Conservation (phyloP, 1,140 invertebrate species). For the Nephotettix cincticeps region DNA sequence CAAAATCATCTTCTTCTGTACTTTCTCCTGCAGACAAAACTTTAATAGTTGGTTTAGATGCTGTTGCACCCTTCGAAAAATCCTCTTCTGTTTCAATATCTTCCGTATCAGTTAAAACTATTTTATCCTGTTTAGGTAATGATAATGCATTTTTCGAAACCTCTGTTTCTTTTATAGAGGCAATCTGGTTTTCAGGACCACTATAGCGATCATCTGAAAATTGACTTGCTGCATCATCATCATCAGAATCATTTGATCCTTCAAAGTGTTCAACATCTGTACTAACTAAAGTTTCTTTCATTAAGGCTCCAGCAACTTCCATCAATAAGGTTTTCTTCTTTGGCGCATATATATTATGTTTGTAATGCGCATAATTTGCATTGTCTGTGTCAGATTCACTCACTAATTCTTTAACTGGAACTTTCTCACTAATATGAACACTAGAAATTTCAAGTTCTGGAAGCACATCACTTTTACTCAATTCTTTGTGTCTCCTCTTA, state of each 20-base stretch:
- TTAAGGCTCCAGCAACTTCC: slow-evolving; percentile 13
- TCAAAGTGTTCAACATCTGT: slow-evolving; percentile 31
- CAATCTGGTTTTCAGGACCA: background rate
- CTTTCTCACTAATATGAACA: slow-evolving; percentile 9
- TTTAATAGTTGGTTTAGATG: background rate
- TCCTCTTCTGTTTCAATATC: slow-evolving; percentile 35
- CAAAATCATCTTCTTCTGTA: slow-evolving; percentile 36
- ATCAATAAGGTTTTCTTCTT: slow-evolving; percentile 6
- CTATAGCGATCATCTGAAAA: background rate
- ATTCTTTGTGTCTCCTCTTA: background rate
- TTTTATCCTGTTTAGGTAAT: slow-evolving; percentile 4
- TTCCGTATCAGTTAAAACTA: slow-evolving; percentile 31
- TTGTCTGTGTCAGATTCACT: slow-evolving; percentile 18
- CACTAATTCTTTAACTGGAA: background rate
- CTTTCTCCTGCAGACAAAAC: slow-evolving; percentile 8
- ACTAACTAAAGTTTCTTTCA: slow-evolving; percentile 11
- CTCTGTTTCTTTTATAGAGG: background rate
- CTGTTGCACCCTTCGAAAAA: background rate
- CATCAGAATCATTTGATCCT: slow-evolving; percentile 11
- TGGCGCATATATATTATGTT: background rate
- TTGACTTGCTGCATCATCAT: slow-evolving; percentile 8
- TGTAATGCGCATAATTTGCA: background rate
- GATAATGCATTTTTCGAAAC: background rate
- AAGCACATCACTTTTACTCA: background rate
- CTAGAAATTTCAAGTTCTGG: slow-evolving; percentile 13